A percentile compares a stretch with the other conserved stretches of the same genome.
phyloP scores from a whole-genome alignment of 2,797 vertebrate genomes.

The Silurus lanzhouensis region DNA sequence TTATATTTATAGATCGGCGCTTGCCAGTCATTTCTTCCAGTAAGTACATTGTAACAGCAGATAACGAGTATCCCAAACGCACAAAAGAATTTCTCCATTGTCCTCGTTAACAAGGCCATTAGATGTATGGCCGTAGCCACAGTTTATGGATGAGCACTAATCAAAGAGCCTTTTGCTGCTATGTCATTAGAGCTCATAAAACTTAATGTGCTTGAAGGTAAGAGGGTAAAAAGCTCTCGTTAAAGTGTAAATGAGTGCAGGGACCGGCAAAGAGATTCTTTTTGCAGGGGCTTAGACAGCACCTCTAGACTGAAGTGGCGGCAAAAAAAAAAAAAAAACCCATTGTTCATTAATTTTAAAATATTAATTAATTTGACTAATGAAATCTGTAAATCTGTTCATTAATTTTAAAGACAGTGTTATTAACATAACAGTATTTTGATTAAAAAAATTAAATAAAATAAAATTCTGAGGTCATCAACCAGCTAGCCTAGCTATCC shows the following conservation, averaged over 20 bases:
- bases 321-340: too few species aligned
- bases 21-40: background rate
- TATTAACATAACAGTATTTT: background rate
- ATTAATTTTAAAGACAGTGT: background rate
- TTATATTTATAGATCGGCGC: background rate
- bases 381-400: conserved; percentile 8
- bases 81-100: conserved; percentile 18
- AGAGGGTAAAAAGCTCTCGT: conserved; percentile 68
- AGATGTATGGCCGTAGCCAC: conserved; percentile 15
- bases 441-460: too few species aligned
- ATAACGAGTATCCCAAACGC: conserved; percentile 13
- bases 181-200: conserved; percentile 57
- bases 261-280: conserved; percentile 61
- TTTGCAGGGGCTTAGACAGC: conserved; percentile 52
- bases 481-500: background rate
- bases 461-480: background rate
- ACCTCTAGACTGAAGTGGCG: conserved; percentile 20
- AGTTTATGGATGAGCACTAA: conserved; percentile 33
- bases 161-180: conserved; percentile 59
- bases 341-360: conserved; percentile 7
- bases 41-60: background rate
- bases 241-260: conserved; percentile 69
- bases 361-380: background rate
- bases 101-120: conserved; percentile 25
- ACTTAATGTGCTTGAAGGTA: conserved; percentile 72